These are phyloP conservation scores for Fissipunctia ypsillon DNA, from an alignment of 2,888 invertebrate species.

Conservation along the genomic window DNA sequence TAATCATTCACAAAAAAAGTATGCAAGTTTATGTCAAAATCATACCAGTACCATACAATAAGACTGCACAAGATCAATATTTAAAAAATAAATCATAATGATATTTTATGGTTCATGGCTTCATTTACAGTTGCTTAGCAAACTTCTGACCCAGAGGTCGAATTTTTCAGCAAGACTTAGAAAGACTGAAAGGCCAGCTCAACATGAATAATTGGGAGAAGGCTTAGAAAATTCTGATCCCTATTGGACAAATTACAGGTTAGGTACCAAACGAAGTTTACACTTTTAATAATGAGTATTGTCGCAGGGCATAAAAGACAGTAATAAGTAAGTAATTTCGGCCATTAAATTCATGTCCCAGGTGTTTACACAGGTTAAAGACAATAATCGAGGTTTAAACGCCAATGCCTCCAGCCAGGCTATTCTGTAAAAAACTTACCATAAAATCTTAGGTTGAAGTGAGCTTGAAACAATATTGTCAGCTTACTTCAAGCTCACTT, in stretches of 20 bases:
- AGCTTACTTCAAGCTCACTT: no score
- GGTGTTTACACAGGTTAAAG: not conserved
- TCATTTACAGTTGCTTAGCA: not conserved
- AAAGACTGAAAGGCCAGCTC: not conserved
- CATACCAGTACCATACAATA: not conserved
- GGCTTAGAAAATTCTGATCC: not conserved
- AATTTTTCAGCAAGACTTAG: not conserved
- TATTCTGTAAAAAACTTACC: no score
- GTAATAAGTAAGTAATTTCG: no score
- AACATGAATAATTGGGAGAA: not conserved
- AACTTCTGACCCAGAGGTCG: not conserved
- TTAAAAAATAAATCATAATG: not conserved
- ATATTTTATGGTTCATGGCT: not conserved
- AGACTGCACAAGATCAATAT: not conserved
- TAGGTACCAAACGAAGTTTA: not conserved
- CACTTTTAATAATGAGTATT: not conserved
- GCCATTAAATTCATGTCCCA: no score
- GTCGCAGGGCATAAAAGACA: no score
- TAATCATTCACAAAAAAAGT: not conserved
- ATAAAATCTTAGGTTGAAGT: no score
- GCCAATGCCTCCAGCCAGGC: not conserved
- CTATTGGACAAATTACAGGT: not conserved
- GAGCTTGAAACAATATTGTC: no score
- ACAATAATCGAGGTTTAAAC: not conserved
- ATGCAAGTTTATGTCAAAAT: not conserved